Percentiles rank a stretch among this genome's conserved stretches.
Conservation (phyloP, 2,113 vertebrate species). For the Rana temporaria region DNA sequence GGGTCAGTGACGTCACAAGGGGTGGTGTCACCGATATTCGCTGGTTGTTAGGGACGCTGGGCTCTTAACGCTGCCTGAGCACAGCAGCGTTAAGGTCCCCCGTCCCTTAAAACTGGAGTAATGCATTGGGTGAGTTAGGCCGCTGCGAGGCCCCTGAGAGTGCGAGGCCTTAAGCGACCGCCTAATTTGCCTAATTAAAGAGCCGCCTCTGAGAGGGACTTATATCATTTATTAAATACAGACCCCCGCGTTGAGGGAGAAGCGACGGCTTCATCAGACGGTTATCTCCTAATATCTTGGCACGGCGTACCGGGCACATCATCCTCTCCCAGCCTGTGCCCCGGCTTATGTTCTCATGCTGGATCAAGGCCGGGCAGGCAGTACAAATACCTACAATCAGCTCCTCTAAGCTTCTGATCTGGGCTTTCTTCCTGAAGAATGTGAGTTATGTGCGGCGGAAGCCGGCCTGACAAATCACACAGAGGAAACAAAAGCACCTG, state of each 20-base stretch:
- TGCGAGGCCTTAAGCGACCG: no score
- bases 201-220: no score
- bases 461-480: slow-evolving; percentile 64
- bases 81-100: no score
- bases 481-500: slow-evolving; percentile 72
- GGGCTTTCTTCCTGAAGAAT: slow-evolving; percentile 71
- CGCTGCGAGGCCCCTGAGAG: no score
- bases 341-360: slow-evolving; percentile 59
- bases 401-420: slow-evolving; percentile 64
- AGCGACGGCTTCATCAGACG: slow-evolving; percentile 5
- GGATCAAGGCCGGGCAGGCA: slow-evolving; percentile 70
- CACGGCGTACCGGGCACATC: slow-evolving; percentile 1
- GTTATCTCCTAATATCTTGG: slow-evolving; percentile 31
- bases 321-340: slow-evolving; percentile 44
- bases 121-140: no score
- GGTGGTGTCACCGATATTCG: no score
- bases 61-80: no score
- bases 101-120: no score
- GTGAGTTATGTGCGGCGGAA: slow-evolving; percentile 63
- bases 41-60: no score
- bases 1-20: no score
- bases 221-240: not conserved
- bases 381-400: slow-evolving; percentile 64
- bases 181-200: no score
- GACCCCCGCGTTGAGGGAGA: not conserved